phyloP scores from a whole-genome alignment of 2,888 invertebrate species.

The Callimorpha dominula region DNA sequence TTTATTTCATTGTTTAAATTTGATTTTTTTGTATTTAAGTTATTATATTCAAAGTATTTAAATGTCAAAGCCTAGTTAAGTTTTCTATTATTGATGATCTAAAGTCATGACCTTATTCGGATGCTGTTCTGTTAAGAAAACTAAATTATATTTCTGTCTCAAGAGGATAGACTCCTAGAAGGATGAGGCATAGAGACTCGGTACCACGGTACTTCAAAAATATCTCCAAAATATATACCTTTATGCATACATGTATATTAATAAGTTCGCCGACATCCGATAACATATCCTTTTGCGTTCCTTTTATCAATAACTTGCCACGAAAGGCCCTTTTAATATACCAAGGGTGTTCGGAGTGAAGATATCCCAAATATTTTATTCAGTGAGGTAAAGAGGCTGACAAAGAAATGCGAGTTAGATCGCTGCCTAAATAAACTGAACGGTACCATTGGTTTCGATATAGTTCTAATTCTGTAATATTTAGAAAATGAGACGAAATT shows the following conservation, averaged over 20 bases:
- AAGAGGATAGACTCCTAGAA: not conserved
- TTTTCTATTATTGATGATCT: too few species aligned
- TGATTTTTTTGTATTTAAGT: too few species aligned
- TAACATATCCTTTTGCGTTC: conserved; percentile 58
- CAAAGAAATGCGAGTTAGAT: conserved; percentile 83
- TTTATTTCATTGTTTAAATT: too few species aligned
- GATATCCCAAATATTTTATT: conserved; percentile 84
- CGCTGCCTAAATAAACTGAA: conserved; percentile 79
- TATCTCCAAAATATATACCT: conserved; percentile 32
- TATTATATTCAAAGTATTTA: too few species aligned
- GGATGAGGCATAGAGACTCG: not conserved
- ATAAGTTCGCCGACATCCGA: conserved; percentile 56
- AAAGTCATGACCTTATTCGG: too few species aligned
- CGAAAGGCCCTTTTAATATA: conserved; percentile 70
- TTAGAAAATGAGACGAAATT: conserved; percentile 17
- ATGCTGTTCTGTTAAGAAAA: too few species aligned
- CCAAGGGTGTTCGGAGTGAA: conserved; percentile 69
- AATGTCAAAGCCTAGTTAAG: too few species aligned
- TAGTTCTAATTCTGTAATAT: conserved; percentile 8
- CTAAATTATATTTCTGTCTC: too few species aligned
- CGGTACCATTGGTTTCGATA: conserved; percentile 56
- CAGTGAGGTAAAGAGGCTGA: conserved; percentile 80
- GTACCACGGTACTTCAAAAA: conserved; percentile 16
- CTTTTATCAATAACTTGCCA: conserved; percentile 68
- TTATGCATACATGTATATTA: conserved; percentile 45